Base-by-base conservation (phyloP, 1,140 invertebrate genomes). In the Venturia canescens region DNA sequence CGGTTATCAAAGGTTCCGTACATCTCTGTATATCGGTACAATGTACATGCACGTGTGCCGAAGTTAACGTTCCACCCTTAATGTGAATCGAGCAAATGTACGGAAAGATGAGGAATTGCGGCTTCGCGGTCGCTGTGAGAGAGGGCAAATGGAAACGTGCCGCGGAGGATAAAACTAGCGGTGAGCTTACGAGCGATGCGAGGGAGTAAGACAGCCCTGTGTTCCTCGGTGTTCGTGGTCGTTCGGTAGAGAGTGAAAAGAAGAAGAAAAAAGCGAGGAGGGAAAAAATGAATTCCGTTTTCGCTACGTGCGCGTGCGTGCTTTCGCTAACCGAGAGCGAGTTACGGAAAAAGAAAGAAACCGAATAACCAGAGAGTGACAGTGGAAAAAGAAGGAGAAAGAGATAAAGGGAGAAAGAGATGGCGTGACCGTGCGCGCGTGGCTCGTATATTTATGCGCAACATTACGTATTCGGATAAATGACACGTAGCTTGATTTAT, bases 401-500 rank as follows among this genome's bases (percentile, higher is more conserved):
- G 60, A 69, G 74, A 63, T 21, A 57, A 67, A 50, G 63, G 63
- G 86, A 86, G 86, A 88, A 86, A 86, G 38, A 34, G 26, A 11
- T 76, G 74, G 74, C 84, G 84, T 86, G 84, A 27, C 67, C 83
- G 85, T n/a, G n/a, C 85, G 84, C 83, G 85, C 86, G 86, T 85
- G 84, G 85, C 83, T 84, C 86, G 86, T 89, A 89, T 89, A 90
- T 90, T 89, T 90, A 90, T 89, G 87, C 88, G 88, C 89, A 89
- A 89, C 86, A 89, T 90, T 90, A 88, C 88, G 88, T 87, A 90
- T 90, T 88, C 88, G 88, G 85, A 89, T 91, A 90, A 90, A 91
- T 90, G 89, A 91, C 89, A 91, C 87, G 89, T 89, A 86, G 87
- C 89, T 90, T 91, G 89, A 90, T 91, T 90, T 89, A n/a, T n/a